These are phyloP conservation scores for Xenus cinereus DNA, from an alignment of 2,113 vertebrate species.

Conservation along the genomic window DNA sequence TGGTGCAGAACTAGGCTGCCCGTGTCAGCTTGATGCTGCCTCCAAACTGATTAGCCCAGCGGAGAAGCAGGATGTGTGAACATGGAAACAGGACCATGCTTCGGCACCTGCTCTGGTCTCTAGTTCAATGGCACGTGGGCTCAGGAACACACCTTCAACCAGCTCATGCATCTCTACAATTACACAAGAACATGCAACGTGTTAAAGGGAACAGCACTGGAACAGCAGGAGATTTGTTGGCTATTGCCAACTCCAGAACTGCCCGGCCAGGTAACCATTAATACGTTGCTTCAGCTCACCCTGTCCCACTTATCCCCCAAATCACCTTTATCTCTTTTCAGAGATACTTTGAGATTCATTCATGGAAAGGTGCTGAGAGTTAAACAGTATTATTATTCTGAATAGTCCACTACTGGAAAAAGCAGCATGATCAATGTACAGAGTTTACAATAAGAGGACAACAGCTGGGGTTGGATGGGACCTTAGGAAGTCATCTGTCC, in stretches of 20 bases:
- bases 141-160: background rate
- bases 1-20: background rate
- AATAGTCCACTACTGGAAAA: background rate
- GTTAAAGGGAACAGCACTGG: background rate
- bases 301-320: background rate
- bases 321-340: background rate
- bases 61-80: background rate
- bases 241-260: background rate
- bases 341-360: background rate
- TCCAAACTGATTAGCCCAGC: background rate
- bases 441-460: background rate
- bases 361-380: background rate
- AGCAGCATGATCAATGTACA: background rate
- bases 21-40: background rate
- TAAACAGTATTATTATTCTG: background rate
- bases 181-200: fast-evolving
- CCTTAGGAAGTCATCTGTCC: background rate
- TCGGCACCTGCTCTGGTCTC: background rate
- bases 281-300: background rate
- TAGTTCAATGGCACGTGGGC: fast-evolving
- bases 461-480: background rate
- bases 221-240: background rate
- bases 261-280: background rate
- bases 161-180: background rate
- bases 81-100: background rate